Evolutionary conservation across 1,140 invertebrate species (phyloP), one percentile per base, ranked within the genome.

Genomic region (Papilio polytes): DNA sequence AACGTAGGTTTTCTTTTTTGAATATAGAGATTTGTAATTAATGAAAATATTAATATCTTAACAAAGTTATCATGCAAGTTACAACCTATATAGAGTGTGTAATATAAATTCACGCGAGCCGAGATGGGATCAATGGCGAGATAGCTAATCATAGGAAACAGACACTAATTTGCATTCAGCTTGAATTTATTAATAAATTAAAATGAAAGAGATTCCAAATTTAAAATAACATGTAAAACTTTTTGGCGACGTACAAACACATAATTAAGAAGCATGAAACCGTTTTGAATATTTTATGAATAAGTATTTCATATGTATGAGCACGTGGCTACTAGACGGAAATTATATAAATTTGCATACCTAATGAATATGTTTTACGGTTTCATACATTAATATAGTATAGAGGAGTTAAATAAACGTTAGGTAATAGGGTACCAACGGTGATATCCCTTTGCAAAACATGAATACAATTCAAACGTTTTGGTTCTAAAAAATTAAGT

Each of bases 221-320:
- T 86, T 87, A 70, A 86, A 85, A 81, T 80, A 86, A 87, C 86
- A 87, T 88, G 82, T 90, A 83, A 89, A 90, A 93, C 86, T 90
- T 92, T 92, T 83, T 87, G 84, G 82, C 86, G 81, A 80, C 87
- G 89, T 89, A 92, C 89, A 93, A 92, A 93, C 88, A 90, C 85
- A 91, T 94, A 94, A 94, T 94, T 94, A 93, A 92, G 93, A 87
- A 91, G 88, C 90, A 89, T 92, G 90, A 92, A 92, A 92, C 89
- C 89, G 89, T 90, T 94, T 94, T 94, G 92, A 94, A 94, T 94
- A 91, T 90, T 91, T 91, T 90, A 91, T 89, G 89, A 92, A 91
- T 87, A 85, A 86, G 81, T 86, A 91, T 93, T 94, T 94, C 91
- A 94, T 94, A 92, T 94, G 93, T 91, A 93, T 94, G 91, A 92